phyloP scores from a whole-genome alignment of 2,113 vertebrate species.

The Sceloporus tristichus region DNA sequence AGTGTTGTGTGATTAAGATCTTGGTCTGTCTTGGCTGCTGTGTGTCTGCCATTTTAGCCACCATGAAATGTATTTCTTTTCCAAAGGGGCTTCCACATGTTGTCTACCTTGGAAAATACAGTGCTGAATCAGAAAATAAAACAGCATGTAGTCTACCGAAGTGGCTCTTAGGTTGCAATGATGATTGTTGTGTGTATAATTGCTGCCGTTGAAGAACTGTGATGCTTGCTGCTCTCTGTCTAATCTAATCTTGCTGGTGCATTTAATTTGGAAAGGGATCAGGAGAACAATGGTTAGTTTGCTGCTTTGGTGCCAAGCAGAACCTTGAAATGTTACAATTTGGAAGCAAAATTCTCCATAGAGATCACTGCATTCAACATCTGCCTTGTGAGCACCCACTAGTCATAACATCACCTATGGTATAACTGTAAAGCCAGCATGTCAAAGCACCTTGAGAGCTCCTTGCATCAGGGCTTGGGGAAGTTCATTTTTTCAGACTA shows the following conservation, averaged over 20 bases:
- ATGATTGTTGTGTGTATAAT: background rate
- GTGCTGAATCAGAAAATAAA: background rate
- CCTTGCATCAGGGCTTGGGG: background rate
- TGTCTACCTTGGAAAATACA: no score
- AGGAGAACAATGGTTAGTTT: no score
- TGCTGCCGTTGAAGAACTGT: background rate
- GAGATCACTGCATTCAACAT: background rate
- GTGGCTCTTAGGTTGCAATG: background rate
- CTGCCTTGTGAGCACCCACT: background rate
- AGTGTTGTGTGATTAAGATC: no score
- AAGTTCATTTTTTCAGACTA: no score
- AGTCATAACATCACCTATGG: background rate
- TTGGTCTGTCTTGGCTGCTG: background rate
- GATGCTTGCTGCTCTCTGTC: background rate
- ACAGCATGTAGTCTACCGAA: background rate
- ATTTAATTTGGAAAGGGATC: background rate
- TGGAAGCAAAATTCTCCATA: no score
- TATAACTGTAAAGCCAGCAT: background rate
- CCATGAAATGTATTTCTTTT: background rate
- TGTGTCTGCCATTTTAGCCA: background rate
- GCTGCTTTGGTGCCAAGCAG: no score
- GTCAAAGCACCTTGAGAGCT: background rate
- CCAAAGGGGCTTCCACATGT: background rate
- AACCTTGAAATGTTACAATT: no score
- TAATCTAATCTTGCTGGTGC: background rate